These are phyloP conservation scores for Heterodera filipjevi DNA, from an alignment of 2,888 invertebrate genomes.

Conservation along the genomic window DNA sequence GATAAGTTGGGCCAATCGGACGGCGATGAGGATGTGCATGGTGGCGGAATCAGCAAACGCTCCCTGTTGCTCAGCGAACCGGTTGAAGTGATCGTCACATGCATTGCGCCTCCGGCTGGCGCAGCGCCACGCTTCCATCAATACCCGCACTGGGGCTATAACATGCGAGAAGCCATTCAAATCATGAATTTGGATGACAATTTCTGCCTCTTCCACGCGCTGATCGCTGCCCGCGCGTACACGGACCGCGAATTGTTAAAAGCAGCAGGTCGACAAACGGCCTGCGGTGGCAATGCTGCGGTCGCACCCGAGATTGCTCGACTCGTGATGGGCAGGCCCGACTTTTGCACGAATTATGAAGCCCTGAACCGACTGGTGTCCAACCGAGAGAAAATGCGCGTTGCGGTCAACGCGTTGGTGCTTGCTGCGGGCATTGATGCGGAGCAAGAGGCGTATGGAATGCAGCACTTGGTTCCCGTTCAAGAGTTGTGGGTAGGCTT, in stretches of 20 bases:
- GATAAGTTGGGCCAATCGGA: not conserved
- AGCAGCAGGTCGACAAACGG: not conserved
- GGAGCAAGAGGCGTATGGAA: not conserved
- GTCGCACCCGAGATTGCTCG: not conserved
- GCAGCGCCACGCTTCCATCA: not conserved
- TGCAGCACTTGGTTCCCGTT: not conserved
- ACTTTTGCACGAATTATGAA: not conserved
- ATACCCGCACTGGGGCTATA: not conserved
- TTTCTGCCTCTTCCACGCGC: conserved; percentile 1
- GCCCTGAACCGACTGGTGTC: not conserved
- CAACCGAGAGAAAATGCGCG: not conserved
- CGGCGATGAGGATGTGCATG: not conserved
- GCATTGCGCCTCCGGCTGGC: not conserved
- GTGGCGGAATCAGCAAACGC: not conserved
- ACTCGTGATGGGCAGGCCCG: not conserved
- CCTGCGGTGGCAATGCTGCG: not conserved
- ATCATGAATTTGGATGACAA: not conserved
- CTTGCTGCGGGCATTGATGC: not conserved
- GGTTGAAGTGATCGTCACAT: not conserved
- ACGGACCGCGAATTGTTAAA: not conserved
- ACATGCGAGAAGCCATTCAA: not conserved
- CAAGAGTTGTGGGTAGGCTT: not conserved
- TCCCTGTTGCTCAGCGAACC: not conserved
- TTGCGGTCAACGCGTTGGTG: not conserved
- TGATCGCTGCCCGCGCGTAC: not conserved